Evolutionary conservation across 2,888 invertebrate genomes (phyloP).

Genomic region (Siphlonurus alternatus): DNA sequence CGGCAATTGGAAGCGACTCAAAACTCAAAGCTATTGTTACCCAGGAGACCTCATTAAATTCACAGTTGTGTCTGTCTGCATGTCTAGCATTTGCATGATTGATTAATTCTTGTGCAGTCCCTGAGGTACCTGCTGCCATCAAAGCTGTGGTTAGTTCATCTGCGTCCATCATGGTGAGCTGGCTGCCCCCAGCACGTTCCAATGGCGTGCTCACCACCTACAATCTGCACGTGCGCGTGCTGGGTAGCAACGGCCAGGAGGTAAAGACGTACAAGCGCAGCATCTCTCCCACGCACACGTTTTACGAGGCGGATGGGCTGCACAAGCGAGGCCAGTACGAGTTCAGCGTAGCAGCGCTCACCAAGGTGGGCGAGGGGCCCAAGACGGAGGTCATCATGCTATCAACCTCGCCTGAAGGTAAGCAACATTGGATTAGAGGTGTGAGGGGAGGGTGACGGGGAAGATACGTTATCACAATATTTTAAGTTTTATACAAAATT

Average conservation of each 20-base stretch:
- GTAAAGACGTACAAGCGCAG: constrained; percentile 23
- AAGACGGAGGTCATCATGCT: constrained; percentile 27
- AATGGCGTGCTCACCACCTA: constrained; percentile 65
- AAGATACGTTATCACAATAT: too few relatives aligned
- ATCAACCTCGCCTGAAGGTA: constrained; percentile 30
- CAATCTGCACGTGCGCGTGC: constrained; percentile 30
- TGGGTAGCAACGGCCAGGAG: constrained; percentile 19
- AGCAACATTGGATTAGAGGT: too few relatives aligned
- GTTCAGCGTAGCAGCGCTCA: constrained; percentile 27
- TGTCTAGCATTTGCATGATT: too few relatives aligned
- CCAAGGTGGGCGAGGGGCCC: constrained; percentile 27
- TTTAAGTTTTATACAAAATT: too few relatives aligned
- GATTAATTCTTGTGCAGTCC: constrained; percentile 26
- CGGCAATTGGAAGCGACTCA: too few relatives aligned
- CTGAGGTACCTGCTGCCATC: constrained; percentile 27
- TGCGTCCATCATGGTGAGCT: constrained; percentile 20
- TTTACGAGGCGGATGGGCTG: constrained; percentile 18
- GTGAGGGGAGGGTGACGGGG: too few relatives aligned
- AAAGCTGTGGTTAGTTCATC: constrained; percentile 28
- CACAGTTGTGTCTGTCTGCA: too few relatives aligned
- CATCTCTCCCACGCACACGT: constrained; percentile 23
- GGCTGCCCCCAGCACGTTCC: constrained; percentile 39
- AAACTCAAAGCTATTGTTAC: too few relatives aligned
- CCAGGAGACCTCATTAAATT: too few relatives aligned
- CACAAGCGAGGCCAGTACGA: constrained; percentile 28